Percentiles rank a stretch among this genome's conserved stretches.
Evolutionary conservation across 2,888 invertebrate genomes (phyloP).

Genomic region (Drosophila fungiperda): DNA sequence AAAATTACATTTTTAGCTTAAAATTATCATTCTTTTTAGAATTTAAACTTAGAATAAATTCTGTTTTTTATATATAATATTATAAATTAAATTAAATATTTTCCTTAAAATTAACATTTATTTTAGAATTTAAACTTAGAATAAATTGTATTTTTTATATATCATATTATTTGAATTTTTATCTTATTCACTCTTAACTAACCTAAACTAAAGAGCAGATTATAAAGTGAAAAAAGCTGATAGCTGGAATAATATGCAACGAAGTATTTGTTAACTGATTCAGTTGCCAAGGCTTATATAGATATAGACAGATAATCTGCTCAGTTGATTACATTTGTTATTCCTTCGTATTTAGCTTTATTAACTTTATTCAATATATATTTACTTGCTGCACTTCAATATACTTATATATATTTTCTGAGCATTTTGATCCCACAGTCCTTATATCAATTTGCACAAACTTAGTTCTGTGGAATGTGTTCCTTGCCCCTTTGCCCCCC

Average conservation of each 20-base stretch:
- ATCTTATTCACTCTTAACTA: not conserved
- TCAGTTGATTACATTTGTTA: conserved; percentile 5
- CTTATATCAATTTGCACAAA: conserved; percentile 38
- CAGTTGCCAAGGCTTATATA: not conserved
- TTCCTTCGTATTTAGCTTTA: conserved; percentile 3
- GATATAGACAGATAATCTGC: not conserved
- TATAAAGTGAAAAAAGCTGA: not conserved
- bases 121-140: too few relatives aligned
- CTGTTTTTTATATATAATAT: too few relatives aligned
- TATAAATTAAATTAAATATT: too few relatives aligned
- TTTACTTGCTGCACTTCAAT: not conserved
- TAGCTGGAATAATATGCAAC: not conserved
- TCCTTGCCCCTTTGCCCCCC: not conserved
- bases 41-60: too few relatives aligned
- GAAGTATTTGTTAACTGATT: not conserved
- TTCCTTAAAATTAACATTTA: too few relatives aligned
- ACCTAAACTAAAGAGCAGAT: not conserved
- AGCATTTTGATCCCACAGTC: conserved; percentile 20
- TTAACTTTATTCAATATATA: not conserved
- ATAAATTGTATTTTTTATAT: too few relatives aligned
- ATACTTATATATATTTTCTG: conserved; percentile 2
- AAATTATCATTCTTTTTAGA: too few relatives aligned
- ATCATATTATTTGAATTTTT: not conserved
- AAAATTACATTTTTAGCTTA: too few relatives aligned
- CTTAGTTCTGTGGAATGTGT: conserved; percentile 11